phyloP scores from a whole-genome alignment of 2,888 invertebrate species.

The Antitype chi region DNA sequence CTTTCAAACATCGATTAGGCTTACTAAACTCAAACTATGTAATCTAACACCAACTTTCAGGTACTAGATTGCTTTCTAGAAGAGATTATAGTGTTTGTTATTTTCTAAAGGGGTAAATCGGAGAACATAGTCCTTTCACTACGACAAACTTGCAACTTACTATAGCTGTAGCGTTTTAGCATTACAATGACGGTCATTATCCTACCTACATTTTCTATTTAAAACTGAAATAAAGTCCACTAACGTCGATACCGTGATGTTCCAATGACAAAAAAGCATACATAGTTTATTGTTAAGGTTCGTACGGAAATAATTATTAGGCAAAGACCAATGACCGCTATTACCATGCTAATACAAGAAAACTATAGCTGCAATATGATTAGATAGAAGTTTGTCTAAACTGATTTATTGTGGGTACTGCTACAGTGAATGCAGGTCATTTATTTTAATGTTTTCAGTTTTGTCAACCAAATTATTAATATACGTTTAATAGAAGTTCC shows the following conservation, averaged over 20 bases:
- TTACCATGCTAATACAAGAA: neutral
- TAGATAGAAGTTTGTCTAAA: neutral
- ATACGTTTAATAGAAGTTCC: neutral
- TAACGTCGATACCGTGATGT: neutral
- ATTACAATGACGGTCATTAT: neutral
- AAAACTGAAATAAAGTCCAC: neutral
- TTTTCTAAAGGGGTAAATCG: neutral
- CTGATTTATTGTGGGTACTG: neutral
- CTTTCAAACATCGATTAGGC: slow-evolving; percentile 24
- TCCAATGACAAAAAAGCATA: neutral
- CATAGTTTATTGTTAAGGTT: neutral
- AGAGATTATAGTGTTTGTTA: slow-evolving; percentile 3
- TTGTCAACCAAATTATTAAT: slow-evolving; percentile 2
- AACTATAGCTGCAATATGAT: neutral
- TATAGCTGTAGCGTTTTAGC: no score
- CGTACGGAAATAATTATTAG: neutral
- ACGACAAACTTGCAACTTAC: neutral
- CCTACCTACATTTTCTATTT: neutral
- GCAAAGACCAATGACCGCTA: neutral
- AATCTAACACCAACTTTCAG: slow-evolving; percentile 9
- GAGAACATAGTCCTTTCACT: neutral
- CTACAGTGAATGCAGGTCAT: neutral
- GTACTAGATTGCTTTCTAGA: slow-evolving; percentile 11
- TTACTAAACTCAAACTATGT: slow-evolving; percentile 27
- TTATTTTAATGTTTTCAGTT: slow-evolving; percentile 14